Percentiles rank a stretch among this genome's conserved stretches.
phyloP scores from a whole-genome alignment of 2,888 invertebrate species.

The Omphaloscelis lunosa region DNA sequence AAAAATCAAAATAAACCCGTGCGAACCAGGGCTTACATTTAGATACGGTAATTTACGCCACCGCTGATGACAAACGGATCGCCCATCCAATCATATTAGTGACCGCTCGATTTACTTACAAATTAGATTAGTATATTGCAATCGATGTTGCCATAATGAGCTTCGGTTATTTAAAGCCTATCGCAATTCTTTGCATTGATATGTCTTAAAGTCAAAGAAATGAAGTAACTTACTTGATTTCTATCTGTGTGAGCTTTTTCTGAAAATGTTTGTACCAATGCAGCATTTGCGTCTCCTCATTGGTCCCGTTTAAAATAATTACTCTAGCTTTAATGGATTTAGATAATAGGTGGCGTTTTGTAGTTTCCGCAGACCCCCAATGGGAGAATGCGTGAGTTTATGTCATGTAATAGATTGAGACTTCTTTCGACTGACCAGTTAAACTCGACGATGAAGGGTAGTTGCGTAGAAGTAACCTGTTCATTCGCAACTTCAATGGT shows the following conservation, averaged over 20 bases:
- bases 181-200: background rate
- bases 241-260: background rate
- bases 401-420: no score
- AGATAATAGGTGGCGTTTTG: no score
- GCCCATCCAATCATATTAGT: slow-evolving; percentile 20
- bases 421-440: background rate
- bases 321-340: background rate
- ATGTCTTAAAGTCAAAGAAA: background rate
- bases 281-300: background rate
- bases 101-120: slow-evolving; percentile 49
- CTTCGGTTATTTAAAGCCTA: slow-evolving; percentile 6
- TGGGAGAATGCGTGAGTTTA: no score
- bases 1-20: no score
- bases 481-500: background rate
- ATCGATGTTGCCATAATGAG: slow-evolving; percentile 13
- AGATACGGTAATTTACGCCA: background rate
- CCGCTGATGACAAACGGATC: background rate
- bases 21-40: background rate
- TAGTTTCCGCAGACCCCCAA: no score
- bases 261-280: background rate
- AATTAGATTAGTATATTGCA: slow-evolving; percentile 51
- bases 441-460: background rate
- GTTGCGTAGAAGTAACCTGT: background rate
- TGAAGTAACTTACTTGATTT: background rate
- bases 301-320: background rate